These are phyloP conservation scores for Antechinus flavipes DNA, from an alignment of 2,113 vertebrate genomes.

Conservation along the genomic window DNA sequence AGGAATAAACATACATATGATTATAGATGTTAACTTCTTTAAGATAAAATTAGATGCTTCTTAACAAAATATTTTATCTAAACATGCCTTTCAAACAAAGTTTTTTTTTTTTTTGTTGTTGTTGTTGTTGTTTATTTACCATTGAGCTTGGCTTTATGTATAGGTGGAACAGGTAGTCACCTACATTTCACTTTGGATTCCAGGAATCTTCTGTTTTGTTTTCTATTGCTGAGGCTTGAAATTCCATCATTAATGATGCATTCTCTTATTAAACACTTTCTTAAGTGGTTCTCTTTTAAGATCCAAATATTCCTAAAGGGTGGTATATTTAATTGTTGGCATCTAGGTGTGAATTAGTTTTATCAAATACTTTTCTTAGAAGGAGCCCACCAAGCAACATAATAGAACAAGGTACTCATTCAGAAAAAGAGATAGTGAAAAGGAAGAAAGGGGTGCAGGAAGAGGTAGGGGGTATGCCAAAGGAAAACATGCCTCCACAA, in stretches of 20 bases:
- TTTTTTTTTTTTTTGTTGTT: neutral
- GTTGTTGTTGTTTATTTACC: neutral
- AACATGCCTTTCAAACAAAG: neutral
- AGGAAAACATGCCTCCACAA: neutral
- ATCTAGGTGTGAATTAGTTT: neutral
- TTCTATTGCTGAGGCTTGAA: neutral
- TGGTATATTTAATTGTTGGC: neutral
- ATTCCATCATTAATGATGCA: neutral
- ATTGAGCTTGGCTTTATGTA: neutral
- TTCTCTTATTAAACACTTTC: neutral
- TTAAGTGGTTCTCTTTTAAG: neutral
- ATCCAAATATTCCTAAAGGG: neutral
- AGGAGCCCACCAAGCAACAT: neutral
- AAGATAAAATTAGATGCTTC: slow-evolving; percentile 5
- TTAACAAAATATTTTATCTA: neutral
- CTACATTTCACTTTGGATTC: neutral
- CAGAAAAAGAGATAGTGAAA: neutral
- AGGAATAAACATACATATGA: neutral
- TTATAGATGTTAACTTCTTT: slow-evolving; percentile 12
- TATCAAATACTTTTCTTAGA: neutral
- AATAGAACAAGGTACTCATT: neutral
- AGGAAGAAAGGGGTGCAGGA: neutral
- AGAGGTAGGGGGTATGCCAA: neutral
- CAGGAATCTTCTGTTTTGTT: neutral
- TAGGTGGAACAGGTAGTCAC: neutral